Percentiles rank a stretch among this genome's conserved stretches.
Evolutionary conservation across 2,797 vertebrate species (phyloP).

Genomic region (Lophura swinhoii): DNA sequence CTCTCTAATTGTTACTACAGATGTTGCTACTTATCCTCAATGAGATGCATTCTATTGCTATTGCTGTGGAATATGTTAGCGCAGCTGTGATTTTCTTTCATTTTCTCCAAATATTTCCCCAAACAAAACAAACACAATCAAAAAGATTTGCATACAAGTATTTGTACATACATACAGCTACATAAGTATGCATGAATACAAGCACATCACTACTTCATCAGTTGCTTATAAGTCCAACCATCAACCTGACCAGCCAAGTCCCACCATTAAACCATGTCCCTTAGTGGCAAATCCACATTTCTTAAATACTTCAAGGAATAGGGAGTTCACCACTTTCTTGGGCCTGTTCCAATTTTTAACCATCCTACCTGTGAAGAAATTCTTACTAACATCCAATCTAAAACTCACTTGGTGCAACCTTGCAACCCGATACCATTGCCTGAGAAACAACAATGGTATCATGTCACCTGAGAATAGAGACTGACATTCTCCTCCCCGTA

Average conservation of each 20-base stretch:
- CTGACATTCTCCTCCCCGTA: neutral
- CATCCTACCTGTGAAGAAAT: neutral
- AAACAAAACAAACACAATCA: neutral
- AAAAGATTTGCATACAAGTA: neutral
- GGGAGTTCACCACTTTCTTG: neutral
- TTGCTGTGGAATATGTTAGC: neutral
- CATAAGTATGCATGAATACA: neutral
- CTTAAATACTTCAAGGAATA: neutral
- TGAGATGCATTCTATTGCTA: neutral
- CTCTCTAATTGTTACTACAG: constrained; percentile 1
- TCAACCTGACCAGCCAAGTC: neutral
- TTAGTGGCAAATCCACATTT: neutral
- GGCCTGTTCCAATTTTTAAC: neutral
- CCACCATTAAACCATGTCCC: neutral
- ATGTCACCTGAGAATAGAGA: neutral
- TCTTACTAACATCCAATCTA: neutral
- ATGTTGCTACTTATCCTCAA: constrained; percentile 17
- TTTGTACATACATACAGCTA: neutral
- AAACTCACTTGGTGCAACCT: neutral
- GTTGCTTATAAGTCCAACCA: neutral
- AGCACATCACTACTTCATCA: neutral
- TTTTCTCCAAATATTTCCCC: neutral
- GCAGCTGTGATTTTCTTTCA: constrained; percentile 3
- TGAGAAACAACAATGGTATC: neutral
- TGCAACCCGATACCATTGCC: neutral